phyloP scores from a whole-genome alignment of 2,113 vertebrate genomes.

The Scopus umbretta region DNA sequence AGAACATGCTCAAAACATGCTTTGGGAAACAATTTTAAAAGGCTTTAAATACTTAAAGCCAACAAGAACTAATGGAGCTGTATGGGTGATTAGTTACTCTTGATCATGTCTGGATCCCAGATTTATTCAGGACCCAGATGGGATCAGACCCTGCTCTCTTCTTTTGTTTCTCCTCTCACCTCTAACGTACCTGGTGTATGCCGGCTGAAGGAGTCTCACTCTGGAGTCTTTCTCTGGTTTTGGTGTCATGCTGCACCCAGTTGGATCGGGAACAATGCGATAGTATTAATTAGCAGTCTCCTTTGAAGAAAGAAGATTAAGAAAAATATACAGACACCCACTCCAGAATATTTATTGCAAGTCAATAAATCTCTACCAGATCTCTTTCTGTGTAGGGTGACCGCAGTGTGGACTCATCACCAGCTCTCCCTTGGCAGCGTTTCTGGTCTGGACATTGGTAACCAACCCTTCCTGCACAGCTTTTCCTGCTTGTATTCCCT shows the following conservation, averaged over 20 bases:
- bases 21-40: background rate
- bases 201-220: background rate
- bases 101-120: background rate
- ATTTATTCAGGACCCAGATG: background rate
- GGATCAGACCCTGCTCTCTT: background rate
- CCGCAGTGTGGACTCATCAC: fast-evolving
- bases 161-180: background rate
- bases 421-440: background rate
- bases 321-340: background rate
- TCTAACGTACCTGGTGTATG: fast-evolving
- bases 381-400: background rate
- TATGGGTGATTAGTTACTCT: background rate
- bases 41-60: background rate
- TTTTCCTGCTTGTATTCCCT: background rate
- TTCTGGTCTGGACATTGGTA: background rate
- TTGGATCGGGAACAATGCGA: fast-evolving
- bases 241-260: too few relatives aligned
- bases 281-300: background rate
- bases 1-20: background rate
- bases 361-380: background rate
- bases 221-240: background rate
- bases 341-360: background rate
- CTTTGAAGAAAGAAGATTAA: background rate
- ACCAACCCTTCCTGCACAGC: background rate
- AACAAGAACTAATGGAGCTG: background rate